Evolutionary conservation across 2,888 invertebrate species (phyloP).

Genomic region (Hyposoter dolosus): DNA sequence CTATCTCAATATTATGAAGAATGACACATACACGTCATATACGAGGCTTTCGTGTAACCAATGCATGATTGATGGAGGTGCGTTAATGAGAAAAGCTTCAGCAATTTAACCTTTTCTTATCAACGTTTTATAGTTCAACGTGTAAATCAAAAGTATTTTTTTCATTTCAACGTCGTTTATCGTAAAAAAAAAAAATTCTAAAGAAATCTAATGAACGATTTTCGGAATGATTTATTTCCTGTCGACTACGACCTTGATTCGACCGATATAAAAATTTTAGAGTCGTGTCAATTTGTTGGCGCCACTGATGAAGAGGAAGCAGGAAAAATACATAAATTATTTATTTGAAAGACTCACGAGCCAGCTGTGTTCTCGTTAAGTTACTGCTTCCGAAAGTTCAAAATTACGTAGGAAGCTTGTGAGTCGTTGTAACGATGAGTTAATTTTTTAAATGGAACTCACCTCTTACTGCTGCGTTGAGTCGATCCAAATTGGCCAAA

Average conservation of each 20-base stretch:
- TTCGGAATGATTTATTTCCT: not conserved
- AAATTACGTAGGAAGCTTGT: not conserved
- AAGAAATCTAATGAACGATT: not conserved
- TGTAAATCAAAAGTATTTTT: not conserved
- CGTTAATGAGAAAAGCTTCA: slow-evolving; percentile 39
- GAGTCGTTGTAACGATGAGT: not conserved
- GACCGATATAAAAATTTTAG: not conserved
- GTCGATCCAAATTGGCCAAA: slow-evolving; percentile 83
- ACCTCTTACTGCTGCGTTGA: slow-evolving; percentile 84
- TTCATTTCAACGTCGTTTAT: not conserved
- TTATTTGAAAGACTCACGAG: not conserved
- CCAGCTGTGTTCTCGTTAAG: not conserved
- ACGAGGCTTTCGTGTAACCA: slow-evolving; percentile 33
- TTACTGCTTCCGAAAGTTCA: not conserved
- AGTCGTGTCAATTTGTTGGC: not conserved
- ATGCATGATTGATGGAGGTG: slow-evolving; percentile 49
- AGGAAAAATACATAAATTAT: not conserved
- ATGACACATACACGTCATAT: slow-evolving; percentile 60
- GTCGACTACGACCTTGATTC: not conserved
- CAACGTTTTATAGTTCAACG: not conserved
- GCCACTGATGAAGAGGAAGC: not conserved
- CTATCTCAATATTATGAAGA: slow-evolving; percentile 46
- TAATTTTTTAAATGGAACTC: slow-evolving; percentile 42
- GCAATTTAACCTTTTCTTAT: slow-evolving; percentile 22
- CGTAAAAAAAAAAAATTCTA: not conserved